Conservation (phyloP, 2,113 vertebrate genomes). For the Proteles cristata region DNA sequence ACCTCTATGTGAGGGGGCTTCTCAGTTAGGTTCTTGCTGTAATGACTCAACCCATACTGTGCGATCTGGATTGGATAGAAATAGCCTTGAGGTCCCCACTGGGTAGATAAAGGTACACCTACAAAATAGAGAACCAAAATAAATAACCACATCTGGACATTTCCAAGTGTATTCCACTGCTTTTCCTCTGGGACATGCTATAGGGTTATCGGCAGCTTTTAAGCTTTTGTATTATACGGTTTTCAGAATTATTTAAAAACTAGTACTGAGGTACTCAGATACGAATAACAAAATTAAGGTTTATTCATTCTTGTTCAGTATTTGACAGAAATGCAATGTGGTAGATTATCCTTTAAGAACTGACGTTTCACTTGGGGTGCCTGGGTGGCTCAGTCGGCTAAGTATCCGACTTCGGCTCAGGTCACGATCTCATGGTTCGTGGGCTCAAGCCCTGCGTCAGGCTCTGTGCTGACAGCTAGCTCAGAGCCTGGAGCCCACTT, state of each 20-base stretch:
- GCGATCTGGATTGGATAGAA: slow-evolving; percentile 99
- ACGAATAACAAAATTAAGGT: not conserved
- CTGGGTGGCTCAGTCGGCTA: too few relatives aligned
- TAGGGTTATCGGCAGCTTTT: not conserved
- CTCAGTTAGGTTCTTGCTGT: slow-evolving; percentile 99
- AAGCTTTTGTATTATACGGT: not conserved
- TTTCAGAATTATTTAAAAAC: not conserved
- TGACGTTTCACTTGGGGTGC: not conserved
- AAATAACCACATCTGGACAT: not conserved
- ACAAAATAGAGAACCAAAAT: not conserved
- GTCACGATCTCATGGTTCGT: too few relatives aligned
- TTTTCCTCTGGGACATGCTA: fast-evolving
- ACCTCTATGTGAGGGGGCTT: slow-evolving; percentile 92
- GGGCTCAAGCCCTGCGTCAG: too few relatives aligned
- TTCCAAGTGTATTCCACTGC: not conserved
- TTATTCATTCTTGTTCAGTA: not conserved
- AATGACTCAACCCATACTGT: slow-evolving; percentile 99
- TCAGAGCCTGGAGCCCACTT: too few relatives aligned
- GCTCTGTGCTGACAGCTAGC: too few relatives aligned
- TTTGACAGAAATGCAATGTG: not conserved
- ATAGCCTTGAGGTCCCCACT: slow-evolving; percentile 99
- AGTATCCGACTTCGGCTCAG: too few relatives aligned
- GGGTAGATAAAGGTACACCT: slow-evolving; percentile 98
- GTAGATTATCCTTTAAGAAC: slow-evolving; percentile 31
- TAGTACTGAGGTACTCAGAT: not conserved